Evolutionary conservation across 2,797 vertebrate species (phyloP).

Genomic region (Rhabdophis nuchalis): DNA sequence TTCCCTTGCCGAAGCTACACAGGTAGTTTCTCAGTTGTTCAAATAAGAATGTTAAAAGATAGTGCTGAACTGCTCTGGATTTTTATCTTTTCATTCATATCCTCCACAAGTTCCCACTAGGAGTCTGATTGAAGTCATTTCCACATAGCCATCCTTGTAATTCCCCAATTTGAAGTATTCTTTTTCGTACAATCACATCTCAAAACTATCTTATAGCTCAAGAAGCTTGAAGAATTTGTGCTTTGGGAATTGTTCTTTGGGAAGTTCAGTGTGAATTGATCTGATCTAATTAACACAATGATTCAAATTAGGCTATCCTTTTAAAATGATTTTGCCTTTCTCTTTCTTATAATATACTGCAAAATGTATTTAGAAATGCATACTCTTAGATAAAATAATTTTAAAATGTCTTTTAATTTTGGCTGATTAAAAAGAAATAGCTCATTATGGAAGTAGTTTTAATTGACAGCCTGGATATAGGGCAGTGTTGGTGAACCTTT

Average conservation of each 20-base stretch:
- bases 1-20: constrained; percentile 90
- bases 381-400: not conserved
- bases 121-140: not conserved
- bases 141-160: not conserved
- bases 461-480: not conserved
- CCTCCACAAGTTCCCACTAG: not conserved
- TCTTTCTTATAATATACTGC: not conserved
- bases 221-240: not conserved
- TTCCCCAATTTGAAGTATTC: not conserved
- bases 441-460: not conserved
- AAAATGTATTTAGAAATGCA: not conserved
- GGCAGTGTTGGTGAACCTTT: too few relatives aligned
- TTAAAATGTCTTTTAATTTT: not conserved
- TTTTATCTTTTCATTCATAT: constrained; percentile 10
- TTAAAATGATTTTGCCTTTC: not conserved
- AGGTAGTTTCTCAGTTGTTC: constrained; percentile 73
- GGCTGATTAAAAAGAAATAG: not conserved
- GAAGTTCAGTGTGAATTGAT: not conserved
- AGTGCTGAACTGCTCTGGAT: not conserved
- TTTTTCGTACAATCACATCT: not conserved
- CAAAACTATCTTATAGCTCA: not conserved
- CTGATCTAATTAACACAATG: not conserved
- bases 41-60: not conserved
- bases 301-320: not conserved
- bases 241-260: not conserved